These are phyloP conservation scores for Periophthalmus modestus DNA, from an alignment of 2,113 vertebrate species.

Conservation along the genomic window DNA sequence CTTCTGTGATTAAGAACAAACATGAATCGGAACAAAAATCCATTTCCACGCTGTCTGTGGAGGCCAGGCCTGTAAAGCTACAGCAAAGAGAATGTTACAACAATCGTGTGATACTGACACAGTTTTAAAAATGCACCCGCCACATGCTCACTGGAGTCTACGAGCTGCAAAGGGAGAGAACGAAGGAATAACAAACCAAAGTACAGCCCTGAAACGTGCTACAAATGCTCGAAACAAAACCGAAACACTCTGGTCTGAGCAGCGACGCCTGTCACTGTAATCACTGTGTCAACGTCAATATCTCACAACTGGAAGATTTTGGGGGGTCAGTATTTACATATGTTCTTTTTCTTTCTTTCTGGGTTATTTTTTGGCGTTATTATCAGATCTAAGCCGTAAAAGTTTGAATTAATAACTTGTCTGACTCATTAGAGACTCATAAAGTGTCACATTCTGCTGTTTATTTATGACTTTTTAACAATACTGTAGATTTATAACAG, in stretches of 20 bases:
- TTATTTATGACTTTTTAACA: too few relatives aligned
- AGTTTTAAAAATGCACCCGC: slow-evolving; percentile 55
- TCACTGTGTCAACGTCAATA: too few relatives aligned
- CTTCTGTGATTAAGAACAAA: neutral
- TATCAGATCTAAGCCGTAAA: too few relatives aligned
- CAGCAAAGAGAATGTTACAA: slow-evolving; percentile 18
- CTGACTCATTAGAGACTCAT: too few relatives aligned
- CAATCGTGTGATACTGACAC: slow-evolving; percentile 55
- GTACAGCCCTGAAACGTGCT: slow-evolving; percentile 24
- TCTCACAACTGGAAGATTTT: too few relatives aligned
- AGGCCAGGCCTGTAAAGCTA: neutral
- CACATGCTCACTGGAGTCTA: slow-evolving; percentile 32
- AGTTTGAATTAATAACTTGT: too few relatives aligned
- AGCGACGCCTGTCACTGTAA: neutral
- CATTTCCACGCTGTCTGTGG: neutral
- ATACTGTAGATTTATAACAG: too few relatives aligned
- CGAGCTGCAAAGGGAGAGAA: slow-evolving; percentile 19
- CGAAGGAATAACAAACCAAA: slow-evolving; percentile 6
- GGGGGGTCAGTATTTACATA: too few relatives aligned
- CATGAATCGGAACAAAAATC: neutral
- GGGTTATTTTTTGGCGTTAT: too few relatives aligned
- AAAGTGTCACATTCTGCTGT: too few relatives aligned
- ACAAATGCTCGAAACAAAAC: slow-evolving; percentile 28
- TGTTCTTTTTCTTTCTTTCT: too few relatives aligned
- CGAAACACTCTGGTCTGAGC: slow-evolving; percentile 52